These are phyloP conservation scores for Ascidia mentula DNA, from an alignment of 23 tunicate genomes.

Conservation along the genomic window DNA sequence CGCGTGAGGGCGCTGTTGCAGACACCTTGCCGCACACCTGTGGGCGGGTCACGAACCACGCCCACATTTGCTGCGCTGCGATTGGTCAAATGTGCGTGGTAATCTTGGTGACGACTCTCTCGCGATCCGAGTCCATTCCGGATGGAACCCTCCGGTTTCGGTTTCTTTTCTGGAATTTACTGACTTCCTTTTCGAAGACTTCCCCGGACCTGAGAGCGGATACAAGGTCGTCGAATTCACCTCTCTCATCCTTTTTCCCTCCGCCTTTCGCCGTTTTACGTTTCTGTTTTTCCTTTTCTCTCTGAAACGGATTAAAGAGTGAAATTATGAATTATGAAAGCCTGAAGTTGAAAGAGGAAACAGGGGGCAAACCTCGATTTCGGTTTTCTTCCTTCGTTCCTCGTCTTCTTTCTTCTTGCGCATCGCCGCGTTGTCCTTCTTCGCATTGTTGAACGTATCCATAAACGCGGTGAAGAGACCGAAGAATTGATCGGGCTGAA, in stretches of 20 bases:
- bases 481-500: conserved; percentile 90
- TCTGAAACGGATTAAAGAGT: conserved; percentile 16
- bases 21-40: not conserved
- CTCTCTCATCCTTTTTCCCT: conserved; percentile 43
- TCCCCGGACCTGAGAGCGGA: conserved; percentile 93
- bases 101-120: conserved; percentile 42
- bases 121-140: conserved; percentile 42
- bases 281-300: conserved; percentile 39
- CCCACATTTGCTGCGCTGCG: not conserved
- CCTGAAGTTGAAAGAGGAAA: no score
- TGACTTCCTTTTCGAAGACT: conserved; percentile 86
- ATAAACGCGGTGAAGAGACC: conserved; percentile 69
- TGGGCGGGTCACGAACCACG: not conserved
- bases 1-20: not conserved
- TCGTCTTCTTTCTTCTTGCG: conserved; percentile 81
- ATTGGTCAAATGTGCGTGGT: conserved; percentile 42
- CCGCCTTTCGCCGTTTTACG: not conserved
- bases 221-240: conserved; percentile 93
- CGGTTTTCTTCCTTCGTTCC: conserved; percentile 57
- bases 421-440: conserved; percentile 67
- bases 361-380: conserved; percentile 43
- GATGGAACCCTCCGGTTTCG: conserved; percentile 45
- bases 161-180: conserved; percentile 88
- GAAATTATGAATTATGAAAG: not conserved
- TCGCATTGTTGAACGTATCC: conserved; percentile 71